These are phyloP conservation scores for Taphrorychus bicolor DNA, from an alignment of 2,888 invertebrate species.

Conservation along the genomic window DNA sequence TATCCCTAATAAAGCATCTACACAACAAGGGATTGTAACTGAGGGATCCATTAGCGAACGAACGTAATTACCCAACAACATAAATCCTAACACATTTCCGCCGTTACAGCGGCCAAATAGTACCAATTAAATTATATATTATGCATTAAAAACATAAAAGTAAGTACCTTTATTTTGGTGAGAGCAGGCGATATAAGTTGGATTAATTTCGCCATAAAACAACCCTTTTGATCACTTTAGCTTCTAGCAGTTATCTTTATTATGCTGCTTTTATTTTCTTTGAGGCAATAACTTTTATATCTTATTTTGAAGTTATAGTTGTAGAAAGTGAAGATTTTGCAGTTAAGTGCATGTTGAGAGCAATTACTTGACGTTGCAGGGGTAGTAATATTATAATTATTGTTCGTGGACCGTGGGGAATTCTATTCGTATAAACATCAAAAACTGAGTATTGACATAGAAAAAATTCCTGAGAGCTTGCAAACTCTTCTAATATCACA, in stretches of 20 bases:
- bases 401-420: no score
- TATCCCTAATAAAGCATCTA: not conserved
- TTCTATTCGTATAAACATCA: no score
- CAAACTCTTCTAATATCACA: no score
- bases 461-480: no score
- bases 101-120: not conserved
- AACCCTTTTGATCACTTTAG: not conserved
- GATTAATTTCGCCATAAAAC: not conserved
- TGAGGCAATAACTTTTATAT: not conserved
- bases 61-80: conserved; percentile 1
- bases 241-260: not conserved
- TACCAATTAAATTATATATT: conserved; percentile 1
- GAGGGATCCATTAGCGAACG: not conserved
- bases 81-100: not conserved
- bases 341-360: no score
- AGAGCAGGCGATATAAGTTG: not conserved
- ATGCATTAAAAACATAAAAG: not conserved
- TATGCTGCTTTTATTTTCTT: not conserved
- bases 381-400: no score
- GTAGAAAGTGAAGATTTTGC: no score
- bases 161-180: conserved; percentile 2
- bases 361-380: no score
- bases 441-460: no score
- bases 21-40: not conserved
- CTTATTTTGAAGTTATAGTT: no score